These are phyloP conservation scores for Cyclura pinguis DNA, from an alignment of 2,797 vertebrate species.

Conservation along the genomic window DNA sequence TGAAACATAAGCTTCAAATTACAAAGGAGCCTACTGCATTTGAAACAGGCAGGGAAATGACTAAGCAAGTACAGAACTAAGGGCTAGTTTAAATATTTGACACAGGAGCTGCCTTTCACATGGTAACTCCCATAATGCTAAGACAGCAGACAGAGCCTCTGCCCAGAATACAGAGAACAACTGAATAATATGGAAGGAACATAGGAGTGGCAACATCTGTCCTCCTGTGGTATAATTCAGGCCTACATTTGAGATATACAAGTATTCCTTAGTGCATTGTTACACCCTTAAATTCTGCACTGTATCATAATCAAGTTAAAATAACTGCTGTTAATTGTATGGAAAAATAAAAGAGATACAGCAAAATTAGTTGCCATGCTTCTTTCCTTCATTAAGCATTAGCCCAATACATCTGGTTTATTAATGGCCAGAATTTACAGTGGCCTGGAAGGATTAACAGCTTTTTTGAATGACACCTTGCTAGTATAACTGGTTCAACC, in stretches of 20 bases:
- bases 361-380: neutral
- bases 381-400: neutral
- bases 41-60: neutral
- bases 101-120: too few relatives aligned
- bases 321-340: neutral
- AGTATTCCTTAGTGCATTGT: neutral
- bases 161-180: neutral
- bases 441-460: neutral
- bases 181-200: neutral
- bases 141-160: neutral
- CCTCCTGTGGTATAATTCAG: neutral
- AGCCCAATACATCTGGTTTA: neutral
- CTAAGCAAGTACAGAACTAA: neutral
- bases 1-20: neutral
- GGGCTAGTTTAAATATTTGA: neutral
- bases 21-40: neutral
- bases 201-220: too few relatives aligned
- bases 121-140: neutral
- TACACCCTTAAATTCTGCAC: neutral
- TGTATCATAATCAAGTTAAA: neutral
- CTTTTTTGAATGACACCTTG: neutral
- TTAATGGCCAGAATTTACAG: neutral
- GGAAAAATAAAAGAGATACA: neutral
- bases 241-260: neutral
- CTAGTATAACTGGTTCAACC: neutral